Evolutionary conservation across 2,113 vertebrate species (phyloP).

Genomic region (Elephantulus edwardii): DNA sequence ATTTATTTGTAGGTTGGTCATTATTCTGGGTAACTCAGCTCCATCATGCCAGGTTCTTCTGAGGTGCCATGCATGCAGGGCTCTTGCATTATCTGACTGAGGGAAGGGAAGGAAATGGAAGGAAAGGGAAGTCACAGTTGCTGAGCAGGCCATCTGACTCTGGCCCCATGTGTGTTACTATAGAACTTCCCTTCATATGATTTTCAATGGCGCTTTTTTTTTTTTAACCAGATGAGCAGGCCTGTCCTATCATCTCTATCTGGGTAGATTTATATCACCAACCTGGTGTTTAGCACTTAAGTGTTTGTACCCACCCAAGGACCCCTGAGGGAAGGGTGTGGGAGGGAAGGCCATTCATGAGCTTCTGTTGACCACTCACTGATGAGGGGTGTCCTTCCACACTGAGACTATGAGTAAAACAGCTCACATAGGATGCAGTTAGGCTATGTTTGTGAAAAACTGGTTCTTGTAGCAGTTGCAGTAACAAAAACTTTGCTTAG

Average conservation of each 20-base stretch:
- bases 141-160: neutral
- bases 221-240: neutral
- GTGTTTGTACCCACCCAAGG: neutral
- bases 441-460: neutral
- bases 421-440: neutral
- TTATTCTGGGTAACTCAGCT: neutral
- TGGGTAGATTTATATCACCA: neutral
- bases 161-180: neutral
- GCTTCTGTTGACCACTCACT: neutral
- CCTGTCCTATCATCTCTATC: neutral
- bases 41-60: neutral
- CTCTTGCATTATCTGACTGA: neutral
- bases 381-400: neutral
- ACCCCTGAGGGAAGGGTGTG: neutral
- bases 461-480: neutral
- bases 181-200: neutral
- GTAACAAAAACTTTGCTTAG: neutral
- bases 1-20: neutral
- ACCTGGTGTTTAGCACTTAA: neutral
- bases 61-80: neutral
- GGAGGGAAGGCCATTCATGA: neutral
- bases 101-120: neutral
- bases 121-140: neutral
- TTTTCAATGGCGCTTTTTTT: neutral
- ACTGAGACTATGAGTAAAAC: neutral